These are phyloP conservation scores for Crotalus horridus DNA, from an alignment of 2,113 vertebrate species.

Conservation along the genomic window DNA sequence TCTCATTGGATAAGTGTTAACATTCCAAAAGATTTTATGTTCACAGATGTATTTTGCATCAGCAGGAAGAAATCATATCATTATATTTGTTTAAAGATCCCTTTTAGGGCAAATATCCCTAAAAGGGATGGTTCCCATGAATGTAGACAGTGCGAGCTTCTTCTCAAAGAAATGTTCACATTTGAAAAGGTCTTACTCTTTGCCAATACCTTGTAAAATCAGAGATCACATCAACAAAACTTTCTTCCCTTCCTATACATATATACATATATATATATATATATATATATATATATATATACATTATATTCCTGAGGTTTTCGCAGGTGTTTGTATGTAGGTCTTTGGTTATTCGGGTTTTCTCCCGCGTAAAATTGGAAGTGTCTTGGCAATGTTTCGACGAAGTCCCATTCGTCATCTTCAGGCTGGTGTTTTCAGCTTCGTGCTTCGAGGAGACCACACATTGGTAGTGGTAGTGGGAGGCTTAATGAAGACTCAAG, in stretches of 20 bases:
- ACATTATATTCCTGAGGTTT: too few species aligned
- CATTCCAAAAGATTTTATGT: background rate
- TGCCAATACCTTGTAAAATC: background rate
- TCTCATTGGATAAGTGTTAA: background rate
- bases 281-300: too few species aligned
- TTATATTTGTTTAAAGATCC: background rate
- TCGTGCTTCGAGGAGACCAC: too few species aligned
- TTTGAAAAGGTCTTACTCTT: constrained; percentile 21
- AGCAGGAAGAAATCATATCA: background rate
- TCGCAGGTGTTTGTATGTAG: too few species aligned
- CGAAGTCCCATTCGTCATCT: too few species aligned
- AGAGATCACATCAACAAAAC: constrained; percentile 2
- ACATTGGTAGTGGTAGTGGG: background rate
- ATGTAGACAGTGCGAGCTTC: background rate
- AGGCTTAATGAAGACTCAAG: constrained; percentile 37
- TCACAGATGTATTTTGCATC: background rate
- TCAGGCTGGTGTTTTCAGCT: too few species aligned
- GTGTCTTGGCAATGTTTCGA: too few species aligned
- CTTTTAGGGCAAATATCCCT: background rate
- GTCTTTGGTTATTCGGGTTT: too few species aligned
- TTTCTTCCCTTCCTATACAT: background rate
- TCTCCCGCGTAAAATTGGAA: too few species aligned
- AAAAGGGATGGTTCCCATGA: background rate
- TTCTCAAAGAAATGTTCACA: constrained; percentile 13
- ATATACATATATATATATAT: too few species aligned